phyloP scores from a whole-genome alignment of 2,113 vertebrate species.

The Sarotherodon lohbergeri region DNA sequence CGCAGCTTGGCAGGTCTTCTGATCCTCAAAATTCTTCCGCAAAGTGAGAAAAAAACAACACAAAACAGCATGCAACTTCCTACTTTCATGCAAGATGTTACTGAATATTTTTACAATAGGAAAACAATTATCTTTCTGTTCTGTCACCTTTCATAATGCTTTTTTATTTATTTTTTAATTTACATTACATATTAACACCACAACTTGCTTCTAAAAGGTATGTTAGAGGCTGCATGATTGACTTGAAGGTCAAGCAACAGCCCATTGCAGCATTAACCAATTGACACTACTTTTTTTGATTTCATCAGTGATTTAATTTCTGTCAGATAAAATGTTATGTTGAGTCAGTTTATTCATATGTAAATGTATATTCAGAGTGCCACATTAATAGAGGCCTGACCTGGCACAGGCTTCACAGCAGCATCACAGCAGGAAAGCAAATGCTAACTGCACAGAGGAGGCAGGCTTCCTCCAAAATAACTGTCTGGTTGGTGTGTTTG shows the following conservation, averaged over 20 bases:
- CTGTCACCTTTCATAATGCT: not conserved
- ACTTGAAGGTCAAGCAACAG: not conserved
- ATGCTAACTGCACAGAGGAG: conserved; percentile 7
- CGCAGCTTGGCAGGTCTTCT: conserved; percentile 18
- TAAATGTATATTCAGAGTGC: conserved; percentile 7
- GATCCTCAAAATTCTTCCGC: not conserved
- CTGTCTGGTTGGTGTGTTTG: conserved; percentile 22
- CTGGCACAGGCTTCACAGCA: not conserved
- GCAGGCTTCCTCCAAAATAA: not conserved
- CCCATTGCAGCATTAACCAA: not conserved
- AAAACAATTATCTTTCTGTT: not conserved
- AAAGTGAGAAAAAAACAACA: not conserved
- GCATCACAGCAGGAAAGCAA: not conserved
- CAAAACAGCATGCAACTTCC: not conserved
- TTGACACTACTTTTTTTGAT: not conserved
- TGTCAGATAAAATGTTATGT: not conserved
- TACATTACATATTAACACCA: not conserved
- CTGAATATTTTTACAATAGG: not conserved
- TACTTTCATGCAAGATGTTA: not conserved
- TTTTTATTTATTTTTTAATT: not conserved
- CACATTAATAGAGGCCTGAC: conserved; percentile 13
- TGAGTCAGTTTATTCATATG: conserved; percentile 6
- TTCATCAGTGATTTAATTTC: not conserved
- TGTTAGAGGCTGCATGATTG: not conserved
- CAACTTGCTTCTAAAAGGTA: not conserved